phyloP scores from a whole-genome alignment of 2,113 vertebrate genomes.

The Rhodinocichla rosea region DNA sequence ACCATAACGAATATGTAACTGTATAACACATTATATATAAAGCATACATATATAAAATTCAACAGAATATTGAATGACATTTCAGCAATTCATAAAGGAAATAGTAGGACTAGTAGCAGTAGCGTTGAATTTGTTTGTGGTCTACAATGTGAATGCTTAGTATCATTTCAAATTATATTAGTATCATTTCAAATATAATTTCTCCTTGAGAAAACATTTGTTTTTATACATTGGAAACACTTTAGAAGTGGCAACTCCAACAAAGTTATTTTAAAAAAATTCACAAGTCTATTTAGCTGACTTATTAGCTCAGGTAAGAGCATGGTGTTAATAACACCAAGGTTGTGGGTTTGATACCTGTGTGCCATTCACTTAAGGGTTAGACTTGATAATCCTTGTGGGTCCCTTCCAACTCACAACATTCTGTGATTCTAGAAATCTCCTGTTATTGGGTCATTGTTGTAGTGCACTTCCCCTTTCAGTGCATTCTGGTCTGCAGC shows the following conservation, averaged over 20 bases:
- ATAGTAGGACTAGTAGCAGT: not conserved
- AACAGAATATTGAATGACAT: not conserved
- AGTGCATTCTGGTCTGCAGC: not conserved
- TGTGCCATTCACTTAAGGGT: not conserved
- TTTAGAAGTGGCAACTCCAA: not conserved
- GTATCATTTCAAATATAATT: not conserved
- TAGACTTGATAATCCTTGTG: not conserved
- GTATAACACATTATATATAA: not conserved
- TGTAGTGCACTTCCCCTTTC: not conserved
- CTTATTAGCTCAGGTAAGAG: not conserved
- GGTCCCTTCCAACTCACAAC: not conserved
- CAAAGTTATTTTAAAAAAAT: not conserved
- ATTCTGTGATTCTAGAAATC: not conserved
- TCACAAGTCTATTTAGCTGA: not conserved
- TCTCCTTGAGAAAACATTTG: not conserved
- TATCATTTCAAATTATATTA: not conserved
- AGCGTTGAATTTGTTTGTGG: not conserved
- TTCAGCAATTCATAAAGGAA: not conserved
- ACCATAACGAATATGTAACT: not conserved
- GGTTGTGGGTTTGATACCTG: not conserved
- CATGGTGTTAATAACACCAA: not conserved
- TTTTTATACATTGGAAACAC: not conserved
- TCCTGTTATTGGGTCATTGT: not conserved
- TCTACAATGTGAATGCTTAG: not conserved
- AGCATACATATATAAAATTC: not conserved